Percentiles rank a stretch among this genome's conserved stretches.
phyloP scores from a whole-genome alignment of 2,797 vertebrate species.

The Bradypodion pumilum region DNA sequence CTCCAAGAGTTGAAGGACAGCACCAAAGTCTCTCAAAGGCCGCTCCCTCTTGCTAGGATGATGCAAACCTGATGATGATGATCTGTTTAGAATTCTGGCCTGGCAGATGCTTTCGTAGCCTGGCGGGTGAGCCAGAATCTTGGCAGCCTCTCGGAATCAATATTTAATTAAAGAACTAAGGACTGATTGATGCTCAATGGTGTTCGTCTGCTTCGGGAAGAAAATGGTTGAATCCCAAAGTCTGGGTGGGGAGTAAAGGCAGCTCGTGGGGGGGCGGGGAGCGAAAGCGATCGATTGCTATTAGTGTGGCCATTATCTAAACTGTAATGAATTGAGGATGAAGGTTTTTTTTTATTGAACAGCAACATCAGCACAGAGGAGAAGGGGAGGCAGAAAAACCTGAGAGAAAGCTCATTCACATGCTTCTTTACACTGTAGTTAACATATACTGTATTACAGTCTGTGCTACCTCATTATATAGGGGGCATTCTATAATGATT shows the following conservation, averaged over 20 bases:
- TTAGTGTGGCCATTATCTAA: slow-evolving; percentile 33
- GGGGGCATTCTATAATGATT: background rate
- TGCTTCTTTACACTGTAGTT: background rate
- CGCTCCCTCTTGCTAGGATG: no score
- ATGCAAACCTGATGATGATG: rapidly evolving
- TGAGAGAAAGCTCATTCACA: background rate
- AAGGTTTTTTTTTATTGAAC: background rate
- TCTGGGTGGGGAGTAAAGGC: background rate
- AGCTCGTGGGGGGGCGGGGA: background rate
- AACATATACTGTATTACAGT: no score
- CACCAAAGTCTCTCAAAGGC: background rate
- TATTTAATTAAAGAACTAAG: slow-evolving; percentile 69
- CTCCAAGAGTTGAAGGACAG: no score
- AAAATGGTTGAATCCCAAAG: background rate
- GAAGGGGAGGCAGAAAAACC: background rate
- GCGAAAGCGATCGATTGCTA: background rate
- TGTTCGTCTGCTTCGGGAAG: slow-evolving; percentile 9
- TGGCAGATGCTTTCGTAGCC: rapidly evolving
- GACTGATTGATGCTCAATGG: slow-evolving; percentile 51
- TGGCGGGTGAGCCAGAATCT: slow-evolving; percentile 21
- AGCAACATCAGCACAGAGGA: background rate
- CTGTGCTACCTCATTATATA: background rate
- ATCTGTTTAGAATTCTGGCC: background rate
- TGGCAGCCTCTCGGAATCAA: slow-evolving; percentile 50
- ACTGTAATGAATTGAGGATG: background rate